These are phyloP conservation scores for Babylonia areolata DNA, from an alignment of 1,140 invertebrate genomes.

Conservation along the genomic window DNA sequence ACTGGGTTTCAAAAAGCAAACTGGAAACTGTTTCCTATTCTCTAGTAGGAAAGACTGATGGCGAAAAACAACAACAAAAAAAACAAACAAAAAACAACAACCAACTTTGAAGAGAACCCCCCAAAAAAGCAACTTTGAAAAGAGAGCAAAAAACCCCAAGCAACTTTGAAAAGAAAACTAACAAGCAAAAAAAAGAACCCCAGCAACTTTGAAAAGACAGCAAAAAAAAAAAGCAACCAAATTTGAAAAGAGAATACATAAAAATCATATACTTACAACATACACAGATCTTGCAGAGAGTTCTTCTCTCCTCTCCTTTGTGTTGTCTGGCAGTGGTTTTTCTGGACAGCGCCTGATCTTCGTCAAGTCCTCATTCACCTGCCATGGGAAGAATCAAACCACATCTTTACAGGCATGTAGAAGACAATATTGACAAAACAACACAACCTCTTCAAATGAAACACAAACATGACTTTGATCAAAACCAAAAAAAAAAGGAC, in stretches of 20 bases:
- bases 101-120: no score
- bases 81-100: not conserved
- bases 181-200: not conserved
- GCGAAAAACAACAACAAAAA: not conserved
- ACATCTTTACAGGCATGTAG: no score
- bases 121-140: no score
- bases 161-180: not conserved
- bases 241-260: not conserved
- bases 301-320: conserved; percentile 88
- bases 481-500: no score
- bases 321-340: conserved; percentile 88
- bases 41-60: not conserved
- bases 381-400: no score
- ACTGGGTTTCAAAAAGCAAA: no score
- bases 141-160: no score
- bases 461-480: no score
- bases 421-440: no score
- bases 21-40: no score
- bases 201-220: no score
- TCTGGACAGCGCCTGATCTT: conserved; percentile 88
- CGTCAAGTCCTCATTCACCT: conserved; percentile 85
- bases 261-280: conserved; percentile 59
- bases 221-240: not conserved
- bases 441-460: no score
- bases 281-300: conserved; percentile 87